Evolutionary conservation across 1,140 invertebrate species (phyloP).

Genomic region (Nasonia vitripennis): DNA sequence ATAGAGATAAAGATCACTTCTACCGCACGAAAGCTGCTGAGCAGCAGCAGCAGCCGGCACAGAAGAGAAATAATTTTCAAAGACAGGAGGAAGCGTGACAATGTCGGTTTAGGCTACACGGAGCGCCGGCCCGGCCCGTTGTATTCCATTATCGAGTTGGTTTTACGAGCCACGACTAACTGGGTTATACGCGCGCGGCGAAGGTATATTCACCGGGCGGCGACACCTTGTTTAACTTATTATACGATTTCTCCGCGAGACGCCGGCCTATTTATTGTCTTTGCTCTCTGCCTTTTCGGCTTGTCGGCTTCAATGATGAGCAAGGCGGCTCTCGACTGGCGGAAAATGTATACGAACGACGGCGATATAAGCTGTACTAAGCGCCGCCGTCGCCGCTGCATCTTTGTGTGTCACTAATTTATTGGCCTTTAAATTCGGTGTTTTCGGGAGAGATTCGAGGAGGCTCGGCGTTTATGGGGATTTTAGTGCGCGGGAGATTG

Average conservation of each 20-base stretch:
- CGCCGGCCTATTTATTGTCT: slow-evolving; percentile 39
- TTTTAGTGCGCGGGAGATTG: not conserved
- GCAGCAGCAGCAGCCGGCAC: too few relatives aligned
- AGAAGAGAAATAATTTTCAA: slow-evolving; percentile 19
- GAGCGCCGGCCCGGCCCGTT: slow-evolving; percentile 49
- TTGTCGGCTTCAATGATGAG: slow-evolving; percentile 2
- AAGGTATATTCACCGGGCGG: not conserved
- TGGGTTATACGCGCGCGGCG: slow-evolving; percentile 49
- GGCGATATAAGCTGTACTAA: not conserved
- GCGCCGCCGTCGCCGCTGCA: not conserved
- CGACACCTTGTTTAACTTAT: slow-evolving; percentile 41
- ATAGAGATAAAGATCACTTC: slow-evolving; percentile 18
- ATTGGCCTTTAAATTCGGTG: not conserved
- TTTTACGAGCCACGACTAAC: slow-evolving; percentile 55
- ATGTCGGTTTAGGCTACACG: slow-evolving; percentile 53
- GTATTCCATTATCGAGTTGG: slow-evolving; percentile 64
- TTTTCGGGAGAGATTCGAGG: not conserved
- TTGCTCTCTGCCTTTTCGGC: slow-evolving; percentile 9
- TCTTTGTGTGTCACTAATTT: slow-evolving; percentile 24
- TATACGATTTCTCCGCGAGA: slow-evolving; percentile 25
- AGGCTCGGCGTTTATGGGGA: too few relatives aligned
- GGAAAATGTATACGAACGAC: not conserved
- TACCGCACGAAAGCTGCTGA: not conserved
- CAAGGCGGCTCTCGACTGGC: too few relatives aligned
- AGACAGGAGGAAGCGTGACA: slow-evolving; percentile 54